Evolutionary conservation across 2,888 invertebrate species (phyloP), one percentile per base, ranked within the genome.

Genomic region (Strigamia crassipes): DNA sequence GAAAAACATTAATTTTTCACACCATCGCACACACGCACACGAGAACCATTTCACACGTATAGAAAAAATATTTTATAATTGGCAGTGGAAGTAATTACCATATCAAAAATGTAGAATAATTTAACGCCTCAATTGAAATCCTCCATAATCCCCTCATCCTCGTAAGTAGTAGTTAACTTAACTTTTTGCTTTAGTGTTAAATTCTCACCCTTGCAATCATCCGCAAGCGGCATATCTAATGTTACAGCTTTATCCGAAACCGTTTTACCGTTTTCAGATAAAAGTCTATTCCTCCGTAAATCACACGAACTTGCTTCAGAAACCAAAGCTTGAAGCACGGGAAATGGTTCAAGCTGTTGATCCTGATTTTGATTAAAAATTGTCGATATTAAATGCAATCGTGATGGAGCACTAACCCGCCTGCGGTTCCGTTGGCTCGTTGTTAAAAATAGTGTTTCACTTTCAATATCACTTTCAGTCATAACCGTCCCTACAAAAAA

Each of bases 391-490:
- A 42, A 38, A 38, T 78, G 78, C 41, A 81, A 61, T 27, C 81
- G 66, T 9, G 81, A 61, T 15, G 81, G 81, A 38, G 81, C 81
- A 38, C 81, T 81, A 10, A 81, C 66, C 21, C 80, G 80, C n/a
- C 78, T 77, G 18, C 81, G 81, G 15, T 66, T 81, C 66, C 81
- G 34, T 18, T 34, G 23, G 10, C 23, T 34, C 27, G 31, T 31
- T 21, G 42, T 1, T 18, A 18, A 61, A 23, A 80, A 80, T 5
- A 3, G 31, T 10, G 66, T 66, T 38, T 81, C 81, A 10, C 66
- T 13, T 73, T 82, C 82, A 15, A 77, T 3, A 56, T 82, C 82
- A 56, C 82, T 81, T 15, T 82, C 82, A 66, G 78, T 78, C 81
- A 82, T 81, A 12, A 82, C 66, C 21, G 82, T 81, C 31, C 82